These are phyloP conservation scores for Margaritifera margaritifera DNA, from an alignment of 2,888 invertebrate genomes.

Conservation along the genomic window DNA sequence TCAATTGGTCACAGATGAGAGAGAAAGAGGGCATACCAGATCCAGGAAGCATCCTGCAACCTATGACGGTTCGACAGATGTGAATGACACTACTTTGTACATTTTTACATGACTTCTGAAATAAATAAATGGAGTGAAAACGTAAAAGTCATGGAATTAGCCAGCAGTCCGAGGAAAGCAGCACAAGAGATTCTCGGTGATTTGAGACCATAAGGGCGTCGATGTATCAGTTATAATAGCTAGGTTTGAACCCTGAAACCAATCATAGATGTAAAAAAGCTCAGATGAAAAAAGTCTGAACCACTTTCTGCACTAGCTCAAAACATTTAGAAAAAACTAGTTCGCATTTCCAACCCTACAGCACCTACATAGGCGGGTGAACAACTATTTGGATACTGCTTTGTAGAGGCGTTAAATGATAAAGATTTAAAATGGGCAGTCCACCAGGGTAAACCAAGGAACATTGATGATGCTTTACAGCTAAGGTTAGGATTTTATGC, in stretches of 20 bases:
- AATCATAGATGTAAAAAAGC: conserved; percentile 1
- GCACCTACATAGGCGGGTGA: neutral
- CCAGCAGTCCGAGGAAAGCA: neutral
- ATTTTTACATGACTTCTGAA: neutral
- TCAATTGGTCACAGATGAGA: no score
- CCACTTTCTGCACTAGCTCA: neutral
- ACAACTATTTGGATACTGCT: neutral
- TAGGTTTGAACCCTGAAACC: neutral
- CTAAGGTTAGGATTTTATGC: no score
- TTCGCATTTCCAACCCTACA: neutral
- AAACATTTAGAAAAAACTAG: neutral
- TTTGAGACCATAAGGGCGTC: neutral
- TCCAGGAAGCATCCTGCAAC: neutral
- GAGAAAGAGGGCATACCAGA: no score
- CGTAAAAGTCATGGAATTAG: conserved; percentile 5
- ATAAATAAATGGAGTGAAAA: conserved; percentile 4
- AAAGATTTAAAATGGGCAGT: conserved; percentile 3
- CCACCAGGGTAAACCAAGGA: no score
- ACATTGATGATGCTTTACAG: no score
- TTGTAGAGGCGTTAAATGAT: no score
- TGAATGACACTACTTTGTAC: conserved; percentile 2
- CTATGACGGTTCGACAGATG: conserved; percentile 1
- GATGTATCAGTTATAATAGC: neutral
- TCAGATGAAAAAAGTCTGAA: conserved; percentile 1
- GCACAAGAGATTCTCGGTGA: conserved; percentile 2